A percentile compares a stretch with the other conserved stretches of the same genome.
phyloP scores from a whole-genome alignment of 1,140 invertebrate genomes.

The Papilio polyxenes region DNA sequence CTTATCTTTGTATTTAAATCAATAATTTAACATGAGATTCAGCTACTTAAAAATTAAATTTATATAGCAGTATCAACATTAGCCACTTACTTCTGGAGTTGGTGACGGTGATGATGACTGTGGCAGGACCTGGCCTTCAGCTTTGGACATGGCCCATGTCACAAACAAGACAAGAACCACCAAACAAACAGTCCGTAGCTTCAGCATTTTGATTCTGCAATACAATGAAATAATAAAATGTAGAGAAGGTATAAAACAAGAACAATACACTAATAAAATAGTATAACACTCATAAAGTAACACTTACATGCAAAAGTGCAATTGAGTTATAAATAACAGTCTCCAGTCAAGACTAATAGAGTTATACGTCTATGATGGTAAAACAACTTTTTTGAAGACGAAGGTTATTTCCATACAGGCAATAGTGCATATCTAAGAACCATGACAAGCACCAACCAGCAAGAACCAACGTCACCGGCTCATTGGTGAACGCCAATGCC shows the following conservation, averaged over 20 bases:
- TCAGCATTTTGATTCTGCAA: constrained; percentile 64
- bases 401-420: constrained; percentile 22
- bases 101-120: constrained; percentile 49
- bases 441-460: constrained; percentile 31
- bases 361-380: not conserved
- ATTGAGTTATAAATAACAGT: not conserved
- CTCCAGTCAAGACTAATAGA: not conserved
- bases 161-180: constrained; percentile 53
- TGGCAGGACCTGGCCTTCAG: constrained; percentile 52
- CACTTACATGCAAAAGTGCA: not conserved
- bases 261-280: constrained; percentile 32
- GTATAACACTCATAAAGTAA: not conserved
- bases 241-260: constrained; percentile 9
- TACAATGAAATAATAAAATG: constrained; percentile 18
- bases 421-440: not conserved
- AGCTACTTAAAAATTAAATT: not conserved
- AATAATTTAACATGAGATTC: no score
- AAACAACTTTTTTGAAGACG: constrained; percentile 21
- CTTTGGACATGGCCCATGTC: constrained; percentile 57
- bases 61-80: not conserved
- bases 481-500: constrained; percentile 37
- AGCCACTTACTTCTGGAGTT: constrained; percentile 57
- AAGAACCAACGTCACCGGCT: constrained; percentile 36
- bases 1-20: no score
- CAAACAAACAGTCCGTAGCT: constrained; percentile 55